A percentile compares a stretch with the other conserved stretches of the same genome.
These are phyloP conservation scores for Patiria pectinifera DNA, from an alignment of 53 echinoderm and acorn worm species.

Conservation along the genomic window DNA sequence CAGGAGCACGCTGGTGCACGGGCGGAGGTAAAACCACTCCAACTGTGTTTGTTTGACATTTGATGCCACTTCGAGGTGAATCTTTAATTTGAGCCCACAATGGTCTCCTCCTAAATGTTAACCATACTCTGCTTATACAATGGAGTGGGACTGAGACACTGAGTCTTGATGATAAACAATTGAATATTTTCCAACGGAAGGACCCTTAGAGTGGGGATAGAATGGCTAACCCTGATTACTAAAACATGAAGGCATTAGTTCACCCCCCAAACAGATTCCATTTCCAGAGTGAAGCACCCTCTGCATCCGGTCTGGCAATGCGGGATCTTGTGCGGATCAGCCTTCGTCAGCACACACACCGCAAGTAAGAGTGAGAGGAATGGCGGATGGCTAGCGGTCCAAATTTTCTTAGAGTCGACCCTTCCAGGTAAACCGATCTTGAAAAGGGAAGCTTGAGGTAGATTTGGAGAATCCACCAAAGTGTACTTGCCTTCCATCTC, in stretches of 20 bases:
- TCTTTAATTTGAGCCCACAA: conserved; percentile 7
- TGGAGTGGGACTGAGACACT: background rate
- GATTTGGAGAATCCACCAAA: too few relatives aligned
- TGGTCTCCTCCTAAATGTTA: background rate
- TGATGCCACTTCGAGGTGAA: background rate
- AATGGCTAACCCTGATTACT: conserved; percentile 8
- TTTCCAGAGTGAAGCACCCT: background rate
- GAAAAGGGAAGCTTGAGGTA: too few relatives aligned
- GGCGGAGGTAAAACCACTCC: conserved; percentile 19
- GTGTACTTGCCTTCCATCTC: too few relatives aligned
- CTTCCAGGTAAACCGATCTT: too few relatives aligned
- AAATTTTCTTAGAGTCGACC: too few relatives aligned
- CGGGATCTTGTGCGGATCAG: background rate
- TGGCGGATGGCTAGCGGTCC: too few relatives aligned
- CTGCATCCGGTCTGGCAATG: background rate
- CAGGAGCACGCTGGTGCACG: background rate
- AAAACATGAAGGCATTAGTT: conserved; percentile 65
- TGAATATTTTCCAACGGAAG: background rate
- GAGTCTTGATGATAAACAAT: background rate
- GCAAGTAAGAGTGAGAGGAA: background rate
- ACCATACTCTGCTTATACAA: background rate
- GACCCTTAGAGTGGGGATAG: background rate
- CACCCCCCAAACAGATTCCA: conserved; percentile 32
- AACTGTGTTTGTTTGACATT: conserved; percentile 57
- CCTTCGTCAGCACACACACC: background rate